A percentile compares a stretch with the other conserved stretches of the same genome.
These are phyloP conservation scores for Zygogramma bicolorata DNA, from an alignment of 2,888 invertebrate genomes.

Conservation along the genomic window DNA sequence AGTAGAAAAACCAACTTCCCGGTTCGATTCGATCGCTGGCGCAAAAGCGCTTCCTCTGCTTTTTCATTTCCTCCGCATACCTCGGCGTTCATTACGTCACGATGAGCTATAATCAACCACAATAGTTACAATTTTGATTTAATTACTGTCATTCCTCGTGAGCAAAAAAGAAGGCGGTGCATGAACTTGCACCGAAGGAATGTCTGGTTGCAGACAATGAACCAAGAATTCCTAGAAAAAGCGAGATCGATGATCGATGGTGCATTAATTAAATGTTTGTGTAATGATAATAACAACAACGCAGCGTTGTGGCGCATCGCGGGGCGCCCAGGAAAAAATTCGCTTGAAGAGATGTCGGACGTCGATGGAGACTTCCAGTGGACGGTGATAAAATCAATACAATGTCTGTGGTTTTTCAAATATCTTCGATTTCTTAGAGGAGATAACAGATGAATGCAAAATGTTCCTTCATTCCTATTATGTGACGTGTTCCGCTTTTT, in stretches of 20 bases:
- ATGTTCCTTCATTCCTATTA: no score
- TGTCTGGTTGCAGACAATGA: conserved; percentile 28
- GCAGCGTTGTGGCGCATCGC: neutral
- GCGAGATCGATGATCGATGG: conserved; percentile 31
- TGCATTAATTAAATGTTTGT: neutral
- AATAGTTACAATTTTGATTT: conserved; percentile 42
- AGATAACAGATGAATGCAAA: no score
- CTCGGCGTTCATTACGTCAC: conserved; percentile 41
- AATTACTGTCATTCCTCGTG: conserved; percentile 40
- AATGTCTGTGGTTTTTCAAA: neutral
- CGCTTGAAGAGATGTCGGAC: neutral
- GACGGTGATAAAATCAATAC: neutral
- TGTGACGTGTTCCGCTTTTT: no score
- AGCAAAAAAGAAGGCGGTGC: conserved; percentile 25
- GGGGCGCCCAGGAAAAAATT: neutral
- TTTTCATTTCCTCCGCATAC: conserved; percentile 28
- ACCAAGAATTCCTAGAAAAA: conserved; percentile 30
- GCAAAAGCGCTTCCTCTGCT: neutral
- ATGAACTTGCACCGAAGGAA: conserved; percentile 33
- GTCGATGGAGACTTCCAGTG: neutral
- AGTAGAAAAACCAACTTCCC: no score
- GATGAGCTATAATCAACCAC: conserved; percentile 38
- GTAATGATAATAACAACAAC: conserved; percentile 4
- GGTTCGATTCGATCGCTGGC: conserved; percentile 10
- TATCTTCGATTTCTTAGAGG: no score